phyloP scores from a whole-genome alignment of 1,140 invertebrate species.

The Marisa cornuarietis region DNA sequence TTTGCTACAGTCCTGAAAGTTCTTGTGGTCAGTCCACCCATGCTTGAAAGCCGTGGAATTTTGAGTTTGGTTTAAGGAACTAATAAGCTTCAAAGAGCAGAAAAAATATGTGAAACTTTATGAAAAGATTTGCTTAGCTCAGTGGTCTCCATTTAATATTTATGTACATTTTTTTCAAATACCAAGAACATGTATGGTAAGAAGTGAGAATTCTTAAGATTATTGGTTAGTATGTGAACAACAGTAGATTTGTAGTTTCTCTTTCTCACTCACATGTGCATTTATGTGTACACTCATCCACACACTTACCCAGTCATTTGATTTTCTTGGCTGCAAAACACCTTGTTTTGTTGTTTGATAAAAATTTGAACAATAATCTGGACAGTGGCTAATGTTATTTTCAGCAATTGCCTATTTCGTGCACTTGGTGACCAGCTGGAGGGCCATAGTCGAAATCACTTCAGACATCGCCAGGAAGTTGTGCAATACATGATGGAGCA shows the following conservation, averaged over 20 bases:
- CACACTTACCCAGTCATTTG: background rate
- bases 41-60: no score
- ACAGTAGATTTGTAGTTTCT: background rate
- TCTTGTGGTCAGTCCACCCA: no score
- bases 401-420: conserved; percentile 69
- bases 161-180: no score
- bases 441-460: conserved; percentile 68
- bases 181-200: background rate
- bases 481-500: conserved; percentile 68
- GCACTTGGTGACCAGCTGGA: conserved; percentile 70
- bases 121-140: no score
- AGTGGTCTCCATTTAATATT: no score
- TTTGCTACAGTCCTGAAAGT: no score
- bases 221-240: background rate
- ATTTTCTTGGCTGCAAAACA: no score
- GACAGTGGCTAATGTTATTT: background rate
- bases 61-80: no score
- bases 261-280: background rate
- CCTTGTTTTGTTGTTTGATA: no score
- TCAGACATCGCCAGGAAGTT: conserved; percentile 66
- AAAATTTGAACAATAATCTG: background rate
- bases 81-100: no score
- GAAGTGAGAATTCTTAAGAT: background rate
- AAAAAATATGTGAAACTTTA: no score
- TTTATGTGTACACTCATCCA: background rate